phyloP scores from a whole-genome alignment of 1,140 invertebrate genomes.

The Bombus superbus region DNA sequence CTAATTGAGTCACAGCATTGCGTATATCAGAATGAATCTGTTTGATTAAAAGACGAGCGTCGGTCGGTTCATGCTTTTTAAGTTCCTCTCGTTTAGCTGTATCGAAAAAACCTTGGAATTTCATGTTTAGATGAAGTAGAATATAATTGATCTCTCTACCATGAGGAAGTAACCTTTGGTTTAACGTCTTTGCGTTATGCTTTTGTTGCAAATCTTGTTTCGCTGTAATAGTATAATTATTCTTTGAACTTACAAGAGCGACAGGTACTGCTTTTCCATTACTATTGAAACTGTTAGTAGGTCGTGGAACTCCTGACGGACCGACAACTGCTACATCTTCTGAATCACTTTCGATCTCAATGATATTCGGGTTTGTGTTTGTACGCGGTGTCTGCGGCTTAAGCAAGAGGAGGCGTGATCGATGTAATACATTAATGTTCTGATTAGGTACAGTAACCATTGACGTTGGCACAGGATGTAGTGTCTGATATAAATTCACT shows the following conservation, averaged over 20 bases:
- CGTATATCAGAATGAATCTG: slow-evolving; percentile 64
- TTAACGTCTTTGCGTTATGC: not conserved
- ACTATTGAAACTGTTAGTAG: not conserved
- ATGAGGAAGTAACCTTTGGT: slow-evolving; percentile 38
- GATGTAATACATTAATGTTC: slow-evolving; percentile 22
- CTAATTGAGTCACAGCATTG: slow-evolving; percentile 64
- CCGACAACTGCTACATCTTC: slow-evolving; percentile 69
- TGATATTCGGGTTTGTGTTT: slow-evolving; percentile 68
- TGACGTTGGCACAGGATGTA: slow-evolving; percentile 44
- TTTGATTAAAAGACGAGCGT: slow-evolving; percentile 29
- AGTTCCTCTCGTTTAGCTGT: not conserved
- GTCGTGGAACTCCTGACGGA: not conserved
- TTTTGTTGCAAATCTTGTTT: slow-evolving; percentile 15
- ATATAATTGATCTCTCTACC: slow-evolving; percentile 42
- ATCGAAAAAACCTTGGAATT: slow-evolving; percentile 31
- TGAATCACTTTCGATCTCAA: slow-evolving; percentile 78
- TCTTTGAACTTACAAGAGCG: slow-evolving; percentile 55
- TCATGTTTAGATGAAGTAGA: slow-evolving; percentile 7
- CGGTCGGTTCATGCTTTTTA: not conserved
- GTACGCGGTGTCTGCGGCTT: slow-evolving; percentile 20
- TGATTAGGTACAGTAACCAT: slow-evolving; percentile 76
- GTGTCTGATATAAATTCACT: slow-evolving; percentile 2
- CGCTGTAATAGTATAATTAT: not conserved
- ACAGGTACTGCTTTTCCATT: slow-evolving; percentile 48
- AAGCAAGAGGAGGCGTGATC: slow-evolving; percentile 56